Evolutionary conservation across 1,140 invertebrate species (phyloP), one percentile per base, ranked within the genome.

Genomic region (Zaprionus nigranus): DNA sequence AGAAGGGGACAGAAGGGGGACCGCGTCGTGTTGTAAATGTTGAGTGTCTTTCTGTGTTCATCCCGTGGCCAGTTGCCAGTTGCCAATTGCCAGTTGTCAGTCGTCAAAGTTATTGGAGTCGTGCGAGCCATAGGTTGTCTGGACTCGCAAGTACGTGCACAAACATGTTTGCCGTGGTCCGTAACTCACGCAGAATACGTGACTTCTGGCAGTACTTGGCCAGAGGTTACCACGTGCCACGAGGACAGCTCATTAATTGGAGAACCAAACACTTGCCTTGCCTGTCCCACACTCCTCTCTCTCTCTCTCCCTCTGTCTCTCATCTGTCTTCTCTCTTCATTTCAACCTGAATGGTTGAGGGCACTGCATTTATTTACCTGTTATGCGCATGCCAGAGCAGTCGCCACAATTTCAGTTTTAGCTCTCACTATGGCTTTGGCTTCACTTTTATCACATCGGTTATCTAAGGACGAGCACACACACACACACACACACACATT

Each of bases 321-420:
- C 30, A 34, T 34, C 30, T 11, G 9, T 28, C 26, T 28, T 28
- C 26, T 28, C 26, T 12, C 13, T 40, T n/a, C 43, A 38, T 22
- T 26, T 30, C 30, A 7, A 9, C 7, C 40, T 46, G 6, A 13
- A 13, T 36, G 34, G 12, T 12, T 3, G 34, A n/a, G 62, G 46
- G 26, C 49, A 24, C 20, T 66, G 75, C 73, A 71, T 81, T 81
- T 82, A 90, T 82, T 90, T 88, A 85, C 90, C 85, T 85, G 75
- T 81, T 78, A 75, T 81, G 75, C 78, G 66, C 78, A 69, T 65
- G 77, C 77, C 67, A 79, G 65, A 79, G 73, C 72, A 71, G 34
- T 70, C 51, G 63, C 24, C 26, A 13, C 11, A 30, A 15, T 56
- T 26, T 26, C 13, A 26, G 22, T 54, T 54, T 54, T 7, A 15